Percentiles rank a stretch among this genome's conserved stretches.
phyloP scores from a whole-genome alignment of 2,113 vertebrate genomes.

The Lepus europaeus region DNA sequence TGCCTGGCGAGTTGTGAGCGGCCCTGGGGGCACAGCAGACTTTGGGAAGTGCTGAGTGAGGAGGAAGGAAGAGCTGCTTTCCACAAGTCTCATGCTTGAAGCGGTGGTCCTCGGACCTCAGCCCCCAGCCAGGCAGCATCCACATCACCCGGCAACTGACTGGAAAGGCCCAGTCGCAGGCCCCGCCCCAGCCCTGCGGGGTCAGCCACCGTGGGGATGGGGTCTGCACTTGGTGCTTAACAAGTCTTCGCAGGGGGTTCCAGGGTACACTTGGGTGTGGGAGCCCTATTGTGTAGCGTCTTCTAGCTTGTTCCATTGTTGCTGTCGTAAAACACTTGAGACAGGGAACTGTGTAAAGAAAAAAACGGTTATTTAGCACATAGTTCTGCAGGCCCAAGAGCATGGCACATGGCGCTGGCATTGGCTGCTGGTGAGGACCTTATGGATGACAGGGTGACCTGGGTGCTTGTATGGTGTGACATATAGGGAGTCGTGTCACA shows the following conservation, averaged over 20 bases:
- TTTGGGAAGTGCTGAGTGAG: not conserved
- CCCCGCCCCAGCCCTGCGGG: not conserved
- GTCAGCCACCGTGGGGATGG: not conserved
- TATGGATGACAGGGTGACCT: too few relatives aligned
- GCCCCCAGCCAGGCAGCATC: not conserved
- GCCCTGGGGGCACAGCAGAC: not conserved
- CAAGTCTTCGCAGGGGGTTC: not conserved
- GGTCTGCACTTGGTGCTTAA: not conserved
- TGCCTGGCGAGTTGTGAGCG: not conserved
- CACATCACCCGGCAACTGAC: not conserved
- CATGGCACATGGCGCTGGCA: too few relatives aligned
- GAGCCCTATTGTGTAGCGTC: not conserved
- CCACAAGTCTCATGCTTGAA: not conserved
- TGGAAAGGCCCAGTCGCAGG: not conserved
- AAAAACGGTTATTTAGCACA: too few relatives aligned
- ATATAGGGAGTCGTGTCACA: too few relatives aligned
- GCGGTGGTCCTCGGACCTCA: not conserved
- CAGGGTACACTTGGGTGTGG: not conserved
- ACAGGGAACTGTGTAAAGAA: too few relatives aligned
- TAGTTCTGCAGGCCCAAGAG: too few relatives aligned
- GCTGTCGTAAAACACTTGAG: too few relatives aligned
- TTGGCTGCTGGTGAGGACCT: too few relatives aligned
- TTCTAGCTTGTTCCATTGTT: not conserved
- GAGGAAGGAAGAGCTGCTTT: not conserved
- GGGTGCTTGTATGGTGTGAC: too few relatives aligned